Evolutionary conservation across 2,888 invertebrate genomes (phyloP).

Genomic region (Diaperis boleti): DNA sequence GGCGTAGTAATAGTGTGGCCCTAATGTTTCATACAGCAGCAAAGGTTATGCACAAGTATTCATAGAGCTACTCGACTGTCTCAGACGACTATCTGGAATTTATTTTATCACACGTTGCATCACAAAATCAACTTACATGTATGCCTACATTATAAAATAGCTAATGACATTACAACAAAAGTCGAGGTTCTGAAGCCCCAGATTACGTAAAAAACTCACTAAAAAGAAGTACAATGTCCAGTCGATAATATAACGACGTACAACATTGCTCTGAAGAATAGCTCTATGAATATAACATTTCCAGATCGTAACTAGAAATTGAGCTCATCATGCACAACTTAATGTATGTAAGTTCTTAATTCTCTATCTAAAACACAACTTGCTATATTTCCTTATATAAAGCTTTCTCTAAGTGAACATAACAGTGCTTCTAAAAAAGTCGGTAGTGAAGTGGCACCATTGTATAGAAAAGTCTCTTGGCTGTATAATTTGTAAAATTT

Average conservation of each 20-base stretch:
- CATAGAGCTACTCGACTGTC: conserved; percentile 54
- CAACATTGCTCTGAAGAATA: conserved; percentile 39
- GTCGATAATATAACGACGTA: conserved; percentile 36
- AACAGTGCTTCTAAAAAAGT: conserved; percentile 61
- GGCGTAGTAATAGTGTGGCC: conserved; percentile 53
- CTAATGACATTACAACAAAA: conserved; percentile 39
- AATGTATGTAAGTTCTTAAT: conserved; percentile 50
- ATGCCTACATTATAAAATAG: conserved; percentile 21
- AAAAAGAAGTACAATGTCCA: conserved; percentile 25
- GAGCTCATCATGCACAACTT: conserved; percentile 61
- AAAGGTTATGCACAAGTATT: conserved; percentile 45
- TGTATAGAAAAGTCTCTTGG: conserved; percentile 55
- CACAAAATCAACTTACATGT: conserved; percentile 48
- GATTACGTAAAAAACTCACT: conserved; percentile 15
- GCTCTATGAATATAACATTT: conserved; percentile 51
- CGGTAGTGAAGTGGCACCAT: conserved; percentile 62
- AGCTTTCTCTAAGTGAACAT: conserved; percentile 60
- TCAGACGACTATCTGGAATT: conserved; percentile 45
- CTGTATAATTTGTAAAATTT: conserved; percentile 57
- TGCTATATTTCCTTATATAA: conserved; percentile 60
- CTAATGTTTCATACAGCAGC: conserved; percentile 49
- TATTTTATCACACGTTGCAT: conserved; percentile 52
- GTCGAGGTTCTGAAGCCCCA: conserved; percentile 29
- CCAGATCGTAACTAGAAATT: conserved; percentile 55
- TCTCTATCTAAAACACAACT: conserved; percentile 61